Base-by-base conservation (phyloP, 2,888 invertebrate species). In the Catonia carolina region DNA sequence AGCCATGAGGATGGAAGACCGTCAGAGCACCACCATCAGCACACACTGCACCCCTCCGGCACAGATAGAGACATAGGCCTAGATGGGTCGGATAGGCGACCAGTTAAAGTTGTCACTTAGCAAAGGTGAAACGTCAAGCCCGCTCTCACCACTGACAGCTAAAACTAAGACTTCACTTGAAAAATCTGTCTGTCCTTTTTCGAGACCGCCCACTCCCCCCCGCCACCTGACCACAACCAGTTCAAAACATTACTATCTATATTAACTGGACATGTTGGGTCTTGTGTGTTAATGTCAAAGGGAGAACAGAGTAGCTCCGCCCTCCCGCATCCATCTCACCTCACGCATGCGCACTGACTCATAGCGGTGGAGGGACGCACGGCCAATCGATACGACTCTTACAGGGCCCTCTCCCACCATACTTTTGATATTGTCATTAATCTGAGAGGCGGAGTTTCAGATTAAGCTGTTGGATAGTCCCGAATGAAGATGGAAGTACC, bases 1-100 rank as follows among this genome's bases (percentile, higher is more conserved):
- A 31, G 66, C 66, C 67, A 66, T 66, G 20, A 27, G 12, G 48
- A 22, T 27, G 27, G 22, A n/a, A 48, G 48, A 15, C n/a, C 48
- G 48, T 27, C 12, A 22, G 22, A 51, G 36, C 22, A 36, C 53
- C 22, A 37, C 17, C 41, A 41, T 37, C 39, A 39, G 53, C 42
- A n/a, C 27, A 41, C 33, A 36, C 41, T 8, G 41, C 18, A 10
- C 42, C 20, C 53, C 23, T 33, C 22, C 23, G 5, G 23, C 20
- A 27, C 45, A 37, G 41, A 52, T 52, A 52, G 27, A 52, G 52
- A 39, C 52, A 52, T 52, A 41, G 37, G n/a, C n/a, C n/a, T n/a
- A n/a, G n/a, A n/a, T n/a, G n/a, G n/a, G n/a, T n/a, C n/a, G n/a
- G 18, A 18, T 22, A 22, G 20, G 20, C 42, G 20, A 37, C 37